phyloP scores from a whole-genome alignment of 1,140 invertebrate species.

The Drosophila dunni region DNA sequence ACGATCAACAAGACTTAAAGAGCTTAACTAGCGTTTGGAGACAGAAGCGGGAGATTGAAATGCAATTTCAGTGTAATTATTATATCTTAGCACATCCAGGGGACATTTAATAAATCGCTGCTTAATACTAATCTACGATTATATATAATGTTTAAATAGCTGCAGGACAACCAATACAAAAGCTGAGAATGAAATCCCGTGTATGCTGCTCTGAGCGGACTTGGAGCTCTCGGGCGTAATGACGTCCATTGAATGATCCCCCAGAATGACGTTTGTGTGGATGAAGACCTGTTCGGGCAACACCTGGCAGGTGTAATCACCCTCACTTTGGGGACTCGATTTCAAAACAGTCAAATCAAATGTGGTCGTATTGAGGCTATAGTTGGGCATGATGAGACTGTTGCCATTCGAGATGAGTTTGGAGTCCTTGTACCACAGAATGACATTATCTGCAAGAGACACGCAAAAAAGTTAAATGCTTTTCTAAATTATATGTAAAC shows the following conservation, averaged over 20 bases:
- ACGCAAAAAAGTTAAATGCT: neutral
- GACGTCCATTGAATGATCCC: constrained; percentile 61
- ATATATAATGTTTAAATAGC: constrained; percentile 34
- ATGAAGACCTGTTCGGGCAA: constrained; percentile 35
- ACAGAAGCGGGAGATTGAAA: constrained; percentile 41
- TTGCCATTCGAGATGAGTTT: constrained; percentile 46
- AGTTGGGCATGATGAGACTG: constrained; percentile 57
- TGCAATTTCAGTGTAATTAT: constrained; percentile 26
- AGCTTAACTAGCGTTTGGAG: constrained; percentile 48
- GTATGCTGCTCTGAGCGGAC: constrained; percentile 47
- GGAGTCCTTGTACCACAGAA: constrained; percentile 49
- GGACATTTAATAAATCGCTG: constrained; percentile 29
- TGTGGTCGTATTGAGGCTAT: constrained; percentile 45
- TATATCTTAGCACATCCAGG: constrained; percentile 36
- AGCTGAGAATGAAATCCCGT: constrained; percentile 11
- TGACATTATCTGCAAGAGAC: constrained; percentile 8
- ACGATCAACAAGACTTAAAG: constrained; percentile 72
- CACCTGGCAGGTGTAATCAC: constrained; percentile 52
- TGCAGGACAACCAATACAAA: constrained; percentile 10
- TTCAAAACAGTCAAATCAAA: constrained; percentile 63
- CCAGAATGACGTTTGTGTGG: constrained; percentile 47
- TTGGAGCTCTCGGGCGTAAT: constrained; percentile 67
- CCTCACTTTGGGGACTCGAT: constrained; percentile 56
- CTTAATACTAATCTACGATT: constrained; percentile 58
- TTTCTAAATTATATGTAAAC: neutral